A percentile compares a stretch with the other conserved stretches of the same genome.
Evolutionary conservation across 2,113 vertebrate species (phyloP).

Genomic region (Gadus macrocephalus): DNA sequence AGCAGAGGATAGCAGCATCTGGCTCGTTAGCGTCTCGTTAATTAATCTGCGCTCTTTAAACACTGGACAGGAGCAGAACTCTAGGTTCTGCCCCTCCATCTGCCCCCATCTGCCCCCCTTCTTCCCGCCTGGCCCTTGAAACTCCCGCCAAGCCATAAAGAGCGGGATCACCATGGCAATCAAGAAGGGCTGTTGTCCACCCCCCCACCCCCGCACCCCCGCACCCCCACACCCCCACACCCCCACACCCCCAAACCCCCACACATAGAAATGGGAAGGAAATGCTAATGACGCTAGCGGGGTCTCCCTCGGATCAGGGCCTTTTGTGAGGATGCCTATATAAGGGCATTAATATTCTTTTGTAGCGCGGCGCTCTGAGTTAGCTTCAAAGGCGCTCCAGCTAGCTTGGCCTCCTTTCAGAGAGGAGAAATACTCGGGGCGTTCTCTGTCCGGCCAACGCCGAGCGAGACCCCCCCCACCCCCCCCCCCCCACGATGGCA

Average conservation of each 20-base stretch:
- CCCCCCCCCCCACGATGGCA: too few species aligned
- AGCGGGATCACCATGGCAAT: constrained; percentile 62
- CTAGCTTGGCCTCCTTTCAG: neutral
- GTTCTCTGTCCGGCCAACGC: too few species aligned
- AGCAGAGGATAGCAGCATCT: too few species aligned
- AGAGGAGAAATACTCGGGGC: too few species aligned
- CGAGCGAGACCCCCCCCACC: too few species aligned
- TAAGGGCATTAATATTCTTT: constrained; percentile 66
- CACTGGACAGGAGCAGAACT: too few species aligned
- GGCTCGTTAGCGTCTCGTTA: too few species aligned
- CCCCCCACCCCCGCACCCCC: constrained; percentile 36
- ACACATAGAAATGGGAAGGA: constrained; percentile 24
- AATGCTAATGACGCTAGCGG: constrained; percentile 27
- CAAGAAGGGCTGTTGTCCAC: constrained; percentile 40
- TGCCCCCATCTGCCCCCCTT: too few species aligned
- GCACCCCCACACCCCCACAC: constrained; percentile 35
- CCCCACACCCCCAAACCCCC: constrained; percentile 44
- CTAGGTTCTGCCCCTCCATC: too few species aligned
- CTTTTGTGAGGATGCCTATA: constrained; percentile 45
- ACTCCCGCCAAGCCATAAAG: constrained; percentile 43
- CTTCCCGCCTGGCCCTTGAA: constrained; percentile 19
- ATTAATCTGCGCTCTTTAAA: too few species aligned
- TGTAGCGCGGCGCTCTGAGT: constrained; percentile 36
- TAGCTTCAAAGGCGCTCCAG: constrained; percentile 47
- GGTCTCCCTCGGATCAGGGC: constrained; percentile 27